Percentiles rank a stretch among this genome's conserved stretches.
These are phyloP conservation scores for Pristiophorus japonicus DNA, from an alignment of 2,113 vertebrate species.

Conservation along the genomic window DNA sequence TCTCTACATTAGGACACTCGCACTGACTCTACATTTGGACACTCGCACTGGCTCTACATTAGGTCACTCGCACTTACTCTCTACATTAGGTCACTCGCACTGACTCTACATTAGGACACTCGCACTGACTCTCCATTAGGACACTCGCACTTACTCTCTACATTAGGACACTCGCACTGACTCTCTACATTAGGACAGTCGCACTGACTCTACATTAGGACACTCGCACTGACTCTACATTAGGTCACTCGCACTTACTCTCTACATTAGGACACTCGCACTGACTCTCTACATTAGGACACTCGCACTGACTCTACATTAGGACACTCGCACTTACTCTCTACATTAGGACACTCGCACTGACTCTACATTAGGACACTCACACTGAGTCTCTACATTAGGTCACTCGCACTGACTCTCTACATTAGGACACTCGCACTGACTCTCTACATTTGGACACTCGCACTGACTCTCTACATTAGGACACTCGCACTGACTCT, in stretches of 20 bases:
- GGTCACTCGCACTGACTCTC: neutral
- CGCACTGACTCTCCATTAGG: neutral
- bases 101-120: too few species aligned
- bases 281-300: neutral
- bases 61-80: neutral
- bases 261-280: neutral
- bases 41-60: neutral
- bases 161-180: neutral
- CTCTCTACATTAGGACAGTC: too few species aligned
- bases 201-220: neutral
- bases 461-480: neutral
- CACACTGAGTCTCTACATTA: neutral
- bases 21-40: neutral
- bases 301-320: neutral
- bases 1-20: neutral
- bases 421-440: neutral
- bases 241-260: neutral
- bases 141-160: neutral
- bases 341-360: neutral
- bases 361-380: neutral
- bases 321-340: neutral
- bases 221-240: neutral
- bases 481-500: neutral
- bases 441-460: neutral
- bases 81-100: neutral